Conservation (phyloP, 2,888 invertebrate genomes). For the Trissolcus japonicus region DNA sequence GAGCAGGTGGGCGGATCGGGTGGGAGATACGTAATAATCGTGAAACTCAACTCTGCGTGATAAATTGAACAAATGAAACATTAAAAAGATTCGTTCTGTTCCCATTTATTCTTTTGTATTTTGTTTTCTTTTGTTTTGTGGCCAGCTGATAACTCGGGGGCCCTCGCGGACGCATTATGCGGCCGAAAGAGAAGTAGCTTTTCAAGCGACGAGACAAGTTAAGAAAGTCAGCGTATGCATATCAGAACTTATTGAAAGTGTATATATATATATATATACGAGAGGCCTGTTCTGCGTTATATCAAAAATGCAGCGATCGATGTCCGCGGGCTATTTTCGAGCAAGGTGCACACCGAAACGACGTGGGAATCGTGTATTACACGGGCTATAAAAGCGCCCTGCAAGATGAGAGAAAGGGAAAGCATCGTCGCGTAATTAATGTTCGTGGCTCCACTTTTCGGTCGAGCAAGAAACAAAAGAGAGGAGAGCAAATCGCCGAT, state of each 20-base stretch:
- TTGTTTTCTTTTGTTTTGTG: background rate
- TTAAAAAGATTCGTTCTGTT: background rate
- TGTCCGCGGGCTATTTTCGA: conserved; percentile 56
- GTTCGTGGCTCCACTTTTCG: conserved; percentile 30
- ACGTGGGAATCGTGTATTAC: conserved; percentile 60
- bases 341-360: conserved; percentile 53
- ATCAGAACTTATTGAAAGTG: conserved; percentile 42
- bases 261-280: conserved; percentile 23
- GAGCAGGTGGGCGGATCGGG: background rate
- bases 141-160: conserved; percentile 30
- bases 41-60: conserved; percentile 5
- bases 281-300: conserved; percentile 27
- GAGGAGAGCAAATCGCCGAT: conserved; percentile 6
- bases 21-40: conserved; percentile 7
- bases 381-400: conserved; percentile 34
- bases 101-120: background rate
- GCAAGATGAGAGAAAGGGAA: conserved; percentile 45
- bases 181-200: conserved; percentile 1
- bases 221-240: conserved; percentile 40
- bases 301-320: conserved; percentile 61
- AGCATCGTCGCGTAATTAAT: conserved; percentile 48
- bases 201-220: conserved; percentile 25
- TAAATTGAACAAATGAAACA: conserved; percentile 19
- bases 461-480: conserved; percentile 18
- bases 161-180: conserved; percentile 30